Evolutionary conservation across 2,888 invertebrate species (phyloP).

Genomic region (Folsomia candida): DNA sequence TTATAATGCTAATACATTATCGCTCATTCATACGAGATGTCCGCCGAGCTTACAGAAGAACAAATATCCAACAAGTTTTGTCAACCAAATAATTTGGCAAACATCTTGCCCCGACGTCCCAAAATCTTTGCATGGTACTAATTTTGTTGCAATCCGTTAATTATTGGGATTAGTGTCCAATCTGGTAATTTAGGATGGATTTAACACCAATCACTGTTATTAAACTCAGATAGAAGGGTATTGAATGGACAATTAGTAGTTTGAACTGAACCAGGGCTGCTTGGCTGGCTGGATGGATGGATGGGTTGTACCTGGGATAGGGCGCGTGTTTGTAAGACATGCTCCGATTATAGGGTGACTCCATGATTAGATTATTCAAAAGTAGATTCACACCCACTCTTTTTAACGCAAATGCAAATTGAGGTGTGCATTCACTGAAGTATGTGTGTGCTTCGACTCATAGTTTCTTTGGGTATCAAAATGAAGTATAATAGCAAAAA

Average conservation of each 20-base stretch:
- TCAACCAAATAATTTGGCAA: background rate
- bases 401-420: background rate
- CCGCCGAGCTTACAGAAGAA: too few species aligned
- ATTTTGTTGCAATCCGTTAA: constrained; percentile 21
- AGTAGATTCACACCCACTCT: background rate
- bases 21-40: too few species aligned
- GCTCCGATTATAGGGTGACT: background rate
- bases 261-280: too few species aligned
- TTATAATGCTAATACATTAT: too few species aligned
- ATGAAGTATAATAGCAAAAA: background rate
- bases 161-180: constrained; percentile 42
- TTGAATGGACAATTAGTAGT: constrained; percentile 40
- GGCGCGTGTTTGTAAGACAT: background rate
- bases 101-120: background rate
- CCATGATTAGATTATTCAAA: background rate
- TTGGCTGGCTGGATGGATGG: background rate
- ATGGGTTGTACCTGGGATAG: background rate
- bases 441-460: too few species aligned
- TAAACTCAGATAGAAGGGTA: constrained; percentile 37
- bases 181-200: constrained; percentile 38
- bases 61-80: too few species aligned
- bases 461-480: too few species aligned
- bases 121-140: background rate
- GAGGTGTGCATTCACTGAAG: too few species aligned
- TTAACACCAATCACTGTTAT: constrained; percentile 39